Conservation (phyloP, 1,140 invertebrate species). For the Chrysomallon squamiferum region DNA sequence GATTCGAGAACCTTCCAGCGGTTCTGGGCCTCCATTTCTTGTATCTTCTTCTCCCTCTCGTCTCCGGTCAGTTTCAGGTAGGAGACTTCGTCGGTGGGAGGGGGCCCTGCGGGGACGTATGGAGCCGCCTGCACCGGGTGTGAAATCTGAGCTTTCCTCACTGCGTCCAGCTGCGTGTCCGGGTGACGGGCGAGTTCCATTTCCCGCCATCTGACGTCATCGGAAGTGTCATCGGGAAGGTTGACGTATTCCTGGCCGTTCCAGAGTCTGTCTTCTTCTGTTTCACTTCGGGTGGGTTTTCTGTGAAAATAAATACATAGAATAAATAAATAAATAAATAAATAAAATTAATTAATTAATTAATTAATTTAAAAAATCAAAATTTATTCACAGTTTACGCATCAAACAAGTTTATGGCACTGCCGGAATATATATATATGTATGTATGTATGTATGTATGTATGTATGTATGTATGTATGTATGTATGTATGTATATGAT, state of each 20-base stretch:
- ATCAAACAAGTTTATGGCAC: no score
- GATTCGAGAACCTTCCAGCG: constrained; percentile 53
- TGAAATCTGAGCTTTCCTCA: constrained; percentile 9
- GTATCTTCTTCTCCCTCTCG: constrained; percentile 35
- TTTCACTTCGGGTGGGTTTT: constrained; percentile 49
- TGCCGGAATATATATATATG: no score
- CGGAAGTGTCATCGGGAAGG: constrained; percentile 34
- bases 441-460: no score
- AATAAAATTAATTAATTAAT: background rate
- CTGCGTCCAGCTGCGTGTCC: constrained; percentile 29
- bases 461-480: no score
- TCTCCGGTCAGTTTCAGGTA: constrained; percentile 31
- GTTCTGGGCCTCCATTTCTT: constrained; percentile 58
- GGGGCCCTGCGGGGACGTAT: constrained; percentile 27
- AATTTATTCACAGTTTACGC: background rate
- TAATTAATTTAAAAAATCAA: background rate
- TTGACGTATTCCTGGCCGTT: constrained; percentile 52
- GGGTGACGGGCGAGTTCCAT: constrained; percentile 31
- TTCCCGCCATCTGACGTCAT: constrained; percentile 39
- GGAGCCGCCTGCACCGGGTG: constrained; percentile 23
- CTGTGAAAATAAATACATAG: constrained; percentile 34
- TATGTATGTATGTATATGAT: no score
- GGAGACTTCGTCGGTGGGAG: constrained; percentile 23
- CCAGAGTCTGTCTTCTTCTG: constrained; percentile 50
- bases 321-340: no score